Percentiles rank a stretch among this genome's conserved stretches.
Conservation (phyloP, 2,113 vertebrate genomes). For the Festucalex cinctus region DNA sequence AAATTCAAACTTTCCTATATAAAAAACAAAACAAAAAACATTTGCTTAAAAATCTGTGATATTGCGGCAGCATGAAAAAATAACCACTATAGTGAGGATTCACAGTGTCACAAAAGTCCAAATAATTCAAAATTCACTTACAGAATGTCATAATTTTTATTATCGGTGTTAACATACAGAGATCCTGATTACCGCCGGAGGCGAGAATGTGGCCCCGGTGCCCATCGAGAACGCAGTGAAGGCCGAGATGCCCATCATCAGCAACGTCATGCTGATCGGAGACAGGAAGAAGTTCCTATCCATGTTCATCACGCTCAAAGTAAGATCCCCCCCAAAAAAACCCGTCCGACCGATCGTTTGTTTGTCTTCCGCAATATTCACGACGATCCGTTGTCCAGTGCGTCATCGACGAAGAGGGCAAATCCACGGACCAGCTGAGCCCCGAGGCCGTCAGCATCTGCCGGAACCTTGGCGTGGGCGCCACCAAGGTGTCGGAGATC, state of each 20-base stretch:
- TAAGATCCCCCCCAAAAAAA: slow-evolving; percentile 33
- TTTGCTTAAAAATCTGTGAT: no score
- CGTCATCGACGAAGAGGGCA: slow-evolving; percentile 59
- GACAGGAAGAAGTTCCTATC: slow-evolving; percentile 78
- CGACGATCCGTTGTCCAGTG: slow-evolving; percentile 46
- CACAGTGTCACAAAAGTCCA: no score
- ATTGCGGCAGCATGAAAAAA: no score
- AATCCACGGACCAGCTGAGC: slow-evolving; percentile 69
- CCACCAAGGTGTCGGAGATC: slow-evolving; percentile 67
- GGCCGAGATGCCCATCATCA: slow-evolving; percentile 66
- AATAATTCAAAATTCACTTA: no score
- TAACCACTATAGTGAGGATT: no score
- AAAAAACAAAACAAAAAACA: no score
- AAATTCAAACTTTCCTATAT: no score
- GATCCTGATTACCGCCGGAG: slow-evolving; percentile 78
- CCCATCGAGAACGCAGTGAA: slow-evolving; percentile 73
- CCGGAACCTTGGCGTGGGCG: slow-evolving; percentile 20
- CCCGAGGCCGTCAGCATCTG: slow-evolving; percentile 61
- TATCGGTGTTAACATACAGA: slow-evolving; percentile 45
- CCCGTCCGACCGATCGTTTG: no score
- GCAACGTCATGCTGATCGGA: slow-evolving; percentile 75
- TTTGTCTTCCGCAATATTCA: background rate
- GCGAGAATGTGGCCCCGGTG: slow-evolving; percentile 77
- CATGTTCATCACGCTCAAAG: slow-evolving; percentile 77
- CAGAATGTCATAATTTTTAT: background rate